Percentiles rank a stretch among this genome's conserved stretches.
Evolutionary conservation across 2,113 vertebrate genomes (phyloP).

Genomic region (Ptyas mucosa): DNA sequence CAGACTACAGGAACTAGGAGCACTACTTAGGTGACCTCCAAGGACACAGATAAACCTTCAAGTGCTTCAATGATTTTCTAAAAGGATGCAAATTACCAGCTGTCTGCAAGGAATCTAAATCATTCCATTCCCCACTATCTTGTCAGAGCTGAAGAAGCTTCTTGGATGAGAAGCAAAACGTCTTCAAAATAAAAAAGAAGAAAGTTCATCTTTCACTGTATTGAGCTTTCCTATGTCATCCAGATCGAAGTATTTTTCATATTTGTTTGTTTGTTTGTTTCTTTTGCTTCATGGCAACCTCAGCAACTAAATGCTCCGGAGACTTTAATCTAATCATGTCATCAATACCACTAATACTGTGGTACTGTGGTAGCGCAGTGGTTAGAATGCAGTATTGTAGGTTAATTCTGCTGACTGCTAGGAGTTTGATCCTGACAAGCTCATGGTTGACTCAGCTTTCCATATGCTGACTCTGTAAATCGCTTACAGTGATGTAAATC

Average conservation of each 20-base stretch:
- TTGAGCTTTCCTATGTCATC: neutral
- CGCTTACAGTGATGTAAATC: neutral
- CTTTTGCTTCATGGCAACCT: neutral
- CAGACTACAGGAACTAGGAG: no score
- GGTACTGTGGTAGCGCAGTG: neutral
- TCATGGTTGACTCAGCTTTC: no score
- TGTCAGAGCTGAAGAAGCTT: no score
- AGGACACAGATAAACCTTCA: no score
- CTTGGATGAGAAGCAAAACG: no score
- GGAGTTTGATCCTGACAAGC: neutral
- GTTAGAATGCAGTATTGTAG: neutral
- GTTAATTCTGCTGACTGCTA: neutral
- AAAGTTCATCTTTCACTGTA: neutral
- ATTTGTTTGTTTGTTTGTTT: neutral
- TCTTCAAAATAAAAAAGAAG: no score
- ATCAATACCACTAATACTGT: neutral
- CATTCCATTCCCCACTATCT: no score
- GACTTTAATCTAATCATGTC: neutral
- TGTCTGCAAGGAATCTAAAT: no score
- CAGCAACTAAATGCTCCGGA: neutral
- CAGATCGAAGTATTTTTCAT: neutral
- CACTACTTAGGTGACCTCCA: no score
- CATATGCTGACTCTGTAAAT: neutral
- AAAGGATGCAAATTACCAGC: no score
- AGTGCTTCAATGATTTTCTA: no score